Evolutionary conservation across 2,888 invertebrate genomes (phyloP), one percentile per base, ranked within the genome.

Genomic region (Salpingus planirostris): DNA sequence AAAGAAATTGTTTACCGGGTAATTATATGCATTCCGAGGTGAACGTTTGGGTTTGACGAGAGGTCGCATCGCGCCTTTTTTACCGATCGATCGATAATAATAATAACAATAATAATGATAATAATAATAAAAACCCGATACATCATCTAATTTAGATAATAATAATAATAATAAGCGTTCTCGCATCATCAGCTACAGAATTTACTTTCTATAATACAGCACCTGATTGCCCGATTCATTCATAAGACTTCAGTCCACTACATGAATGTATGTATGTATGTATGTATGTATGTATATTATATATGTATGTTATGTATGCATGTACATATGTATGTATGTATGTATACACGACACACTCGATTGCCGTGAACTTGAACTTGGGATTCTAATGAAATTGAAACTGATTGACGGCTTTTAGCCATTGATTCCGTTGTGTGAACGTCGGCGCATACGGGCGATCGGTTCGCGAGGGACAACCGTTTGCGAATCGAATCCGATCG

Each of bases 281-380:
- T n/a, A n/a, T n/a, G n/a, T n/a, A n/a, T n/a, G n/a, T n/a, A n/a
- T n/a, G n/a, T n/a, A n/a, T n/a, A n/a, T n/a, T n/a, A n/a, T n/a
- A n/a, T n/a, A n/a, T n/a, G n/a, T n/a, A n/a, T n/a, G n/a, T n/a
- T n/a, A n/a, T n/a, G n/a, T n/a, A n/a, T n/a, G n/a, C n/a, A n/a
- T n/a, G n/a, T n/a, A n/a, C n/a, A n/a, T n/a, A n/a, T n/a, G n/a
- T n/a, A n/a, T n/a, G n/a, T n/a, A n/a, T n/a, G n/a, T n/a, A n/a
- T n/a, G n/a, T n/a, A n/a, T n/a, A n/a, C n/a, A n/a, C n/a, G n/a
- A n/a, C 42, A 42, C 53, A 59, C 57, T 57, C 54, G 61, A 58
- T 55, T 50, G 48, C 59, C 61, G 55, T 63, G 64, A 62, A 62
- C 63, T 63, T 64, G 64, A 64, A 64, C 64, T 63, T 62, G 60